Percentiles rank a stretch among this genome's conserved stretches.
Conservation (phyloP, 1,140 invertebrate genomes). For the Yoshiicerus persimilis region DNA sequence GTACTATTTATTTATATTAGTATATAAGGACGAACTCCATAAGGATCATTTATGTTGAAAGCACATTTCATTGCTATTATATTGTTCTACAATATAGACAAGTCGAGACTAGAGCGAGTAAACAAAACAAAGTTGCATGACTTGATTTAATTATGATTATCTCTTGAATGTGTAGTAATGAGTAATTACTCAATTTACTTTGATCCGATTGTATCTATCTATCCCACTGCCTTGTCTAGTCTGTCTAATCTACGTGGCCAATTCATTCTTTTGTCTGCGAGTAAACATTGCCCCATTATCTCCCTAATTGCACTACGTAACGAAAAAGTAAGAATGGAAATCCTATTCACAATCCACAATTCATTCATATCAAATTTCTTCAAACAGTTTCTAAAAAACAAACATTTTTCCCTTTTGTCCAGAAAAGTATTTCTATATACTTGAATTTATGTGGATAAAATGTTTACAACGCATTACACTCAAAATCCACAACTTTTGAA, state of each 20-base stretch:
- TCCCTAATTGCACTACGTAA: background rate
- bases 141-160: conserved; percentile 35
- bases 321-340: background rate
- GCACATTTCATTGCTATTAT: no score
- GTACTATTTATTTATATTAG: no score
- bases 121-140: conserved; percentile 32
- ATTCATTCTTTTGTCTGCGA: conserved; percentile 5
- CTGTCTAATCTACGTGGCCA: conserved; percentile 3
- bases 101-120: background rate
- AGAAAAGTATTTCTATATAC: no score
- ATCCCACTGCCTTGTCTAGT: conserved; percentile 5
- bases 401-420: no score
- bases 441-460: no score
- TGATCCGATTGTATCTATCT: conserved; percentile 27
- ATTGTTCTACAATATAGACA: background rate
- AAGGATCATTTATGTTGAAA: no score
- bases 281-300: background rate
- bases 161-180: conserved; percentile 28
- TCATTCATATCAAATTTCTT: background rate
- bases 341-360: background rate
- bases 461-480: no score
- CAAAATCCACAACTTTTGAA: no score
- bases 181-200: conserved; percentile 32
- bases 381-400: no score
- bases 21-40: no score